A percentile compares a stretch with the other conserved stretches of the same genome.
These are phyloP conservation scores for Mionectes olivaceus DNA, from an alignment of 2,797 vertebrate genomes.

Conservation along the genomic window DNA sequence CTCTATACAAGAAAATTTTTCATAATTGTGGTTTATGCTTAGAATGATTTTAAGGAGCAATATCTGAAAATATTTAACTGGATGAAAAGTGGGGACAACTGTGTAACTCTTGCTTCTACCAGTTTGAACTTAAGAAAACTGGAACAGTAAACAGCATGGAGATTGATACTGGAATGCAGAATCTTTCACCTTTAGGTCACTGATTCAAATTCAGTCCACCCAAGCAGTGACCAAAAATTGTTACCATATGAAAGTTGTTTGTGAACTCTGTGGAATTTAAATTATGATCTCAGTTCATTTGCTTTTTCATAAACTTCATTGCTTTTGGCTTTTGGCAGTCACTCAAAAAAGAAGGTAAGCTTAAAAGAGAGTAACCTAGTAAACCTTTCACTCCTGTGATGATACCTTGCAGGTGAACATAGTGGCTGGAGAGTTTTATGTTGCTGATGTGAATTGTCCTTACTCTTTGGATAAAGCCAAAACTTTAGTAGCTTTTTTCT, in stretches of 20 bases:
- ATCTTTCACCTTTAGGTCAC: constrained; percentile 50
- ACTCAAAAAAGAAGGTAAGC: constrained; percentile 5
- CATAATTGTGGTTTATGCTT: not conserved
- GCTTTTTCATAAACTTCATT: constrained; percentile 39
- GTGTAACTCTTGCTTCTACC: not conserved
- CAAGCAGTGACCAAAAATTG: constrained; percentile 32
- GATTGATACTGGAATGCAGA: constrained; percentile 12
- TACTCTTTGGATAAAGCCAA: not conserved
- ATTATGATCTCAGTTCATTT: constrained; percentile 50
- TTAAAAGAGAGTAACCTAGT: not conserved
- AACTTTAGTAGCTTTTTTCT: not conserved
- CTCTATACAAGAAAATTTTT: not conserved
- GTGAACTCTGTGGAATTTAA: constrained; percentile 42
- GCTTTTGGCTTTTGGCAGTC: not conserved
- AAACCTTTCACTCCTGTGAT: constrained; percentile 23
- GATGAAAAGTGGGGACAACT: not conserved
- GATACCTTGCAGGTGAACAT: not conserved
- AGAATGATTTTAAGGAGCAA: not conserved
- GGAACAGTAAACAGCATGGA: not conserved
- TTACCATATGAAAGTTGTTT: constrained; percentile 51
- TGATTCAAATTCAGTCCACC: constrained; percentile 39
- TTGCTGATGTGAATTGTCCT: not conserved
- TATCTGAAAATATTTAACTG: not conserved
- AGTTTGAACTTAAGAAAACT: constrained; percentile 34
- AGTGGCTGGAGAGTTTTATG: not conserved